Conservation (phyloP, 2,888 invertebrate genomes). For the Psylliodes chrysocephalus region DNA sequence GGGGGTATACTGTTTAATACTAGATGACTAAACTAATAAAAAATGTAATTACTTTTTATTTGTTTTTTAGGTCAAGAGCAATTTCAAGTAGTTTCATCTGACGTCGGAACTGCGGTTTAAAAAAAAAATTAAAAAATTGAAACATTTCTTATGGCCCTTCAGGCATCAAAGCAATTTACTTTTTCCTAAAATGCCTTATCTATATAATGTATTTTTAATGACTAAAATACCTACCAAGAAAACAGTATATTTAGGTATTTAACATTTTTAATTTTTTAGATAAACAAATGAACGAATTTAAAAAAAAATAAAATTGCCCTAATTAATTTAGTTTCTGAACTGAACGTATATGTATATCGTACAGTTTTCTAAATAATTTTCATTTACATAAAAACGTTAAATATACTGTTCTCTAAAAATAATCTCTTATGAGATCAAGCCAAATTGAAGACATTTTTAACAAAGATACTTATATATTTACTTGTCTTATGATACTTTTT, state of each 20-base stretch:
- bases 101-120: conserved; percentile 71
- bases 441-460: conserved; percentile 1
- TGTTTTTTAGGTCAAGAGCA: conserved; percentile 73
- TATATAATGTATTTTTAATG: conserved; percentile 41
- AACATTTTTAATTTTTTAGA: no score
- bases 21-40: no score
- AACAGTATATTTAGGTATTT: conserved; percentile 10
- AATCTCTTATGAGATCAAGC: background rate
- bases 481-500: no score
- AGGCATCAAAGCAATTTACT: conserved; percentile 44
- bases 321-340: no score
- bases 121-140: conserved; percentile 40
- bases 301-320: no score
- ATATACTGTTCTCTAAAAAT: background rate
- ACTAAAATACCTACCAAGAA: background rate
- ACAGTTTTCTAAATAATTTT: no score
- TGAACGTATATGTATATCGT: no score
- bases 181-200: conserved; percentile 53
- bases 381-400: no score
- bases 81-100: conserved; percentile 71
- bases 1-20: no score
- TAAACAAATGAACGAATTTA: no score
- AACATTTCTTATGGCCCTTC: conserved; percentile 46
- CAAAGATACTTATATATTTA: no score
- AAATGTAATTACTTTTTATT: background rate